These are phyloP conservation scores for Laothoe populi DNA, from an alignment of 2,888 invertebrate genomes.

Conservation along the genomic window DNA sequence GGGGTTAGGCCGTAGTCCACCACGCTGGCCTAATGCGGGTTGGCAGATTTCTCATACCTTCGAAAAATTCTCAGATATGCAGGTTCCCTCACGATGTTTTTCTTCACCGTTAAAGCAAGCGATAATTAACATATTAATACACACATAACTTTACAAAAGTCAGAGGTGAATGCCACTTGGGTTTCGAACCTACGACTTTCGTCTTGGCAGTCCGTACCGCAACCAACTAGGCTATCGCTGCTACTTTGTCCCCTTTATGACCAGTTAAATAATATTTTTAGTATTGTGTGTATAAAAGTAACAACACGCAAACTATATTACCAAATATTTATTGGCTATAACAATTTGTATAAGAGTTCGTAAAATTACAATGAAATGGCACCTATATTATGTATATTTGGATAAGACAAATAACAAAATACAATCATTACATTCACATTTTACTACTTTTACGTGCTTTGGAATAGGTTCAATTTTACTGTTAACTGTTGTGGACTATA, in stretches of 20 bases:
- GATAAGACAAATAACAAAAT: constrained; percentile 3
- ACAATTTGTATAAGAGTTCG: constrained; percentile 16
- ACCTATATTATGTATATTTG: background rate
- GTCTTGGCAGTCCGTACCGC: too few relatives aligned
- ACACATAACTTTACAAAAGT: too few relatives aligned
- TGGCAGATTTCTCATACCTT: too few relatives aligned
- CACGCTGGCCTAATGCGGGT: too few relatives aligned
- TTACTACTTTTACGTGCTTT: constrained; percentile 11
- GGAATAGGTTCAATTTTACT: constrained; percentile 6
- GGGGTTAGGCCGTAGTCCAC: too few relatives aligned
- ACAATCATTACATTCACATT: background rate
- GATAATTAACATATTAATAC: too few relatives aligned
- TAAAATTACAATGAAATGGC: background rate
- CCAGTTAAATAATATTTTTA: background rate
- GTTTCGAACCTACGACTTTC: too few relatives aligned
- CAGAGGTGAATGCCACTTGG: too few relatives aligned
- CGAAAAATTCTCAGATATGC: too few relatives aligned
- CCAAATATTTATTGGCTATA: background rate
- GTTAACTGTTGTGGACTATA: background rate
- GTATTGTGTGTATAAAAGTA: background rate
- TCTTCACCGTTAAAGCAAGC: too few relatives aligned
- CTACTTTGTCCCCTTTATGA: background rate
- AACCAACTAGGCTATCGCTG: too few relatives aligned
- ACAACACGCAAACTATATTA: background rate
- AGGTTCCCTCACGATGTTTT: too few relatives aligned